Conservation (phyloP, 2,888 invertebrate genomes). For the Eupsilia transversa region DNA sequence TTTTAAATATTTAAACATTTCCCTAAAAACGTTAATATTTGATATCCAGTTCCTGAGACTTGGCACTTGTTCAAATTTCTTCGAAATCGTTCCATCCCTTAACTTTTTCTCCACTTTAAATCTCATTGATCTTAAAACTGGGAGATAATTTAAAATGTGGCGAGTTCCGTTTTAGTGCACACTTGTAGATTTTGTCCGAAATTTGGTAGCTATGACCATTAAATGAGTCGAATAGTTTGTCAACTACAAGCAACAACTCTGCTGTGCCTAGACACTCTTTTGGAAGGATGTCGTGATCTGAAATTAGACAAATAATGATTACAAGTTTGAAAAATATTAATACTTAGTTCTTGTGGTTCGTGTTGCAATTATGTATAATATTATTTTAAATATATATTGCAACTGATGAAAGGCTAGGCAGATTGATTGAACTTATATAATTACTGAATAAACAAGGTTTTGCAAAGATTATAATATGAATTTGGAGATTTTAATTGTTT, state of each 20-base stretch:
- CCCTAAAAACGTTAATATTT: slow-evolving; percentile 12
- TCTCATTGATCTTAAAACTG: background rate
- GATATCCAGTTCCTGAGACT: slow-evolving; percentile 21
- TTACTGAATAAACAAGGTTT: background rate
- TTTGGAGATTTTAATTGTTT: background rate
- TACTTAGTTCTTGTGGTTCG: background rate
- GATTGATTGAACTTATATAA: too few species aligned
- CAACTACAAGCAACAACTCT: slow-evolving; percentile 8
- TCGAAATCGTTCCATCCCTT: background rate
- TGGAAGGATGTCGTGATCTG: slow-evolving; percentile 3
- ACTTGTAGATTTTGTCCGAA: background rate
- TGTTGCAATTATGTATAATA: background rate
- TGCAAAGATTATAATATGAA: background rate
- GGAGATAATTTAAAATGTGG: slow-evolving; percentile 2
- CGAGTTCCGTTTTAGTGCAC: background rate
- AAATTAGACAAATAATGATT: slow-evolving; percentile 1
- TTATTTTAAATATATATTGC: background rate
- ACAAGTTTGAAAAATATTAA: background rate
- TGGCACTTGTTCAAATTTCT: slow-evolving; percentile 8
- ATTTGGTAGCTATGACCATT: background rate
- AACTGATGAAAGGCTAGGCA: background rate
- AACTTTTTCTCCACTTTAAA: background rate
- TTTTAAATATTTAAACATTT: slow-evolving; percentile 5
- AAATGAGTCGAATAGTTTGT: slow-evolving; percentile 5
- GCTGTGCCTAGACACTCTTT: background rate